phyloP scores from a whole-genome alignment of 35 echinoderm and acorn worm species.

The Hemicentrotus pulcherrimus region DNA sequence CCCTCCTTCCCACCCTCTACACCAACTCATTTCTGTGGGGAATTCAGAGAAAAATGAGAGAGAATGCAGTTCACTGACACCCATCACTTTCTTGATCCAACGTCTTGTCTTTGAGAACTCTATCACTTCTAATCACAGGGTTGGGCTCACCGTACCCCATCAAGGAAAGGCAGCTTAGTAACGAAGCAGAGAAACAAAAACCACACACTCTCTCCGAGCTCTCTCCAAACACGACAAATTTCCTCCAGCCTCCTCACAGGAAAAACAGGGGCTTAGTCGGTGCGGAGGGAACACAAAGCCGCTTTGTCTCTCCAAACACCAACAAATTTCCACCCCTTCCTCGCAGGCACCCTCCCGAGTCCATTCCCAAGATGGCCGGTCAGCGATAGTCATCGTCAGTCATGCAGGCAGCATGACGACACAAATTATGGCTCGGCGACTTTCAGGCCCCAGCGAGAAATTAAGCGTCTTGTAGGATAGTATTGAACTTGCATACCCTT shows the following conservation, averaged over 20 bases:
- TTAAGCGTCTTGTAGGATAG: background rate
- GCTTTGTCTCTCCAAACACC: constrained; percentile 9
- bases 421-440: background rate
- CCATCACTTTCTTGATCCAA: background rate
- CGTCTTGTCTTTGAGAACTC: background rate
- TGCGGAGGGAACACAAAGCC: background rate
- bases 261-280: background rate
- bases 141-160: background rate
- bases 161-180: background rate
- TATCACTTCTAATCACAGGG: background rate
- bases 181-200: background rate
- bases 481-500: background rate
- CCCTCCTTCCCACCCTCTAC: too few species aligned
- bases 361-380: background rate
- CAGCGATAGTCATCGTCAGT: background rate
- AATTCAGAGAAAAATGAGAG: background rate
- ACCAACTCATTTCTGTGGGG: too few species aligned
- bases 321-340: constrained; percentile 9
- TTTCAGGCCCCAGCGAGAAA: background rate
- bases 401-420: background rate
- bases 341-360: background rate
- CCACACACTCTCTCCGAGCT: background rate
- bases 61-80: background rate
- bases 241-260: background rate
- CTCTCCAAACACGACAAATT: background rate